Base-by-base conservation (phyloP, 2,888 invertebrate genomes). In the Drosophila aldrichi region DNA sequence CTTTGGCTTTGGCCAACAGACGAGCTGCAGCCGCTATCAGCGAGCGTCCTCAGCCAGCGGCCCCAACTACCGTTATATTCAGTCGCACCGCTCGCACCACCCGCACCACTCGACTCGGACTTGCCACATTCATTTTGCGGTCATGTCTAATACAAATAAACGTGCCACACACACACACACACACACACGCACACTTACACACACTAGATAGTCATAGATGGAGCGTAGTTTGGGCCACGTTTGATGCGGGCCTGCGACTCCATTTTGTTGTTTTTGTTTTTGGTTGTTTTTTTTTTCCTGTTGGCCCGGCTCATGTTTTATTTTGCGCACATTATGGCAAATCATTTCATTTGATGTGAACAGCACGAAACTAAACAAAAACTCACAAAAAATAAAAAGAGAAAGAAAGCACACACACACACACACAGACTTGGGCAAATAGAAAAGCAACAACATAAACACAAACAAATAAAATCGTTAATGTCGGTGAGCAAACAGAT, bases 291-390 rank as follows among this genome's bases (percentile, higher is more conserved):
- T 25, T 48, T n/a, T 10, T 10, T 48, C 3, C 3, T 5, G 2
- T 22, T 44, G 38, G 32, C 20, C 49, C 49, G 43, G 55, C 81
- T 83, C 81, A 82, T 82, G 76, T 82, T 83, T 84, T 76, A 82
- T 81, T 82, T 82, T 67, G 70, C 60, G 49, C 84, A 73, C 84
- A 82, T 82, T 83, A 83, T 83, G 78, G 72, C 76, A 83, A 83
- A 82, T 82, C 74, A 83, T 81, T 77, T 76, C 72, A 81, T 83
- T 77, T 77, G 49, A 79, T 77, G 66, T 46, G 66, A 48, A 40
- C 48, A 40, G 48, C 40, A 40, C 56, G 41, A 22, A 51, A 41
- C 62, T 25, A 34, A 43, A 43, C 32, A 56, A 16, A 48, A 41
- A 25, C 49, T 10, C 48, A 66, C 46, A 34, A 18, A 41, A 22